Percentiles rank a stretch among this genome's conserved stretches.
phyloP scores from a whole-genome alignment of 23 tunicate genomes.

The Halocynthia aurantium region DNA sequence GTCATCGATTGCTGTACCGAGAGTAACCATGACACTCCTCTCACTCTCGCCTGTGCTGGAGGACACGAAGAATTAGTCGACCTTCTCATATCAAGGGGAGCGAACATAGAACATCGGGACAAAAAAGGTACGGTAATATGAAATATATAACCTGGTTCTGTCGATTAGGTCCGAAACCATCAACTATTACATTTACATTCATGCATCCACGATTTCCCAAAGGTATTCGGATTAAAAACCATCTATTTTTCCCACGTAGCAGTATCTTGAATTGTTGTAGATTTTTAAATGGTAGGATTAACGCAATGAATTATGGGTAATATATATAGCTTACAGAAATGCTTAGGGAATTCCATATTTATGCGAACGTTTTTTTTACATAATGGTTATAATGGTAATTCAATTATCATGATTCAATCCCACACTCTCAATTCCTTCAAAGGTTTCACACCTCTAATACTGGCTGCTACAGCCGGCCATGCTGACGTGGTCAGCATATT shows the following conservation, averaged over 20 bases:
- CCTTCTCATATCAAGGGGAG: constrained; percentile 60
- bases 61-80: constrained; percentile 96
- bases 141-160: too few species aligned
- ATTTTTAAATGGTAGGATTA: neutral
- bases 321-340: neutral
- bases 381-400: neutral
- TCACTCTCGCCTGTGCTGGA: constrained; percentile 95
- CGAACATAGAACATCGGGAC: constrained; percentile 95
- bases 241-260: neutral
- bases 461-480: constrained; percentile 98
- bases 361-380: neutral
- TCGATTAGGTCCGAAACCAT: too few species aligned
- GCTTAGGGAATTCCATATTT: too few species aligned
- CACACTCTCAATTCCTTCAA: neutral
- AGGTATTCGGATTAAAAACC: neutral
- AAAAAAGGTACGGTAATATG: constrained; percentile 65
- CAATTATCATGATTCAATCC: neutral
- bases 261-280: neutral
- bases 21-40: constrained; percentile 95
- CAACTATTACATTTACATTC: too few species aligned
- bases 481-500: constrained; percentile 52
- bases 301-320: neutral
- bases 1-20: constrained; percentile 88
- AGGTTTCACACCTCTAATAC: constrained; percentile 97
- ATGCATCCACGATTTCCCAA: neutral